Evolutionary conservation across 2,797 vertebrate species (phyloP).

Genomic region (Cottoperca gobio): DNA sequence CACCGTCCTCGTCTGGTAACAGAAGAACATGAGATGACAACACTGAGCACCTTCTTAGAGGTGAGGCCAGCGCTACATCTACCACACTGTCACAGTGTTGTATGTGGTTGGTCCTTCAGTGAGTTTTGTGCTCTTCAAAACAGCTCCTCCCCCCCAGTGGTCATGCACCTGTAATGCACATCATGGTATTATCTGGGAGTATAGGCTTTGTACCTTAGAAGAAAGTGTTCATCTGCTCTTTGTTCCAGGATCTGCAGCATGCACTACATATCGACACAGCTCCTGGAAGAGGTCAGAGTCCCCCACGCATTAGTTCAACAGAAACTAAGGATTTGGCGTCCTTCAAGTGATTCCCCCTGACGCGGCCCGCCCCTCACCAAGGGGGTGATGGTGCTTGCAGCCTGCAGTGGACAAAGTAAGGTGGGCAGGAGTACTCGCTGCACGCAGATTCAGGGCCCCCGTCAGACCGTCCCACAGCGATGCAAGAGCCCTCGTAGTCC

Average conservation of each 20-base stretch:
- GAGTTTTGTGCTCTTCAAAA: too few relatives aligned
- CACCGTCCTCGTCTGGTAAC: too few relatives aligned
- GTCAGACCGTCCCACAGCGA: conserved; percentile 89
- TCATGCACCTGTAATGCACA: too few relatives aligned
- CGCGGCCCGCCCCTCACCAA: conserved; percentile 90
- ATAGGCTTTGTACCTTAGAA: conserved; percentile 88
- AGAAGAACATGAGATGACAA: too few relatives aligned
- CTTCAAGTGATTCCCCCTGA: too few relatives aligned
- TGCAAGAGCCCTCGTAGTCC: conserved; percentile 91
- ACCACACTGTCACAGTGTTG: too few relatives aligned
- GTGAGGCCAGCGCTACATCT: too few relatives aligned
- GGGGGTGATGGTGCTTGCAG: conserved; percentile 89
- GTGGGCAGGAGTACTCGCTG: conserved; percentile 87
- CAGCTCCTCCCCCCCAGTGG: too few relatives aligned
- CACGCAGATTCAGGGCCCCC: conserved; percentile 86
- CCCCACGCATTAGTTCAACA: conserved; percentile 16
- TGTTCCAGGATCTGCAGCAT: conserved; percentile 96
- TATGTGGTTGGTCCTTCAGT: too few relatives aligned
- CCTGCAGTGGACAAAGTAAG: conserved; percentile 78
- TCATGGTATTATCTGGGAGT: too few relatives aligned
- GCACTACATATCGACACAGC: conserved; percentile 96
- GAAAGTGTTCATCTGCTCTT: conserved; percentile 93
- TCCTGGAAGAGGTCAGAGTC: conserved; percentile 81
- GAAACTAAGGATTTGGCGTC: too few relatives aligned
- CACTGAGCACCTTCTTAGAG: too few relatives aligned